A percentile compares a stretch with the other conserved stretches of the same genome.
These are phyloP conservation scores for Saxidomus purpurata DNA, from an alignment of 1,140 invertebrate genomes.

Conservation along the genomic window DNA sequence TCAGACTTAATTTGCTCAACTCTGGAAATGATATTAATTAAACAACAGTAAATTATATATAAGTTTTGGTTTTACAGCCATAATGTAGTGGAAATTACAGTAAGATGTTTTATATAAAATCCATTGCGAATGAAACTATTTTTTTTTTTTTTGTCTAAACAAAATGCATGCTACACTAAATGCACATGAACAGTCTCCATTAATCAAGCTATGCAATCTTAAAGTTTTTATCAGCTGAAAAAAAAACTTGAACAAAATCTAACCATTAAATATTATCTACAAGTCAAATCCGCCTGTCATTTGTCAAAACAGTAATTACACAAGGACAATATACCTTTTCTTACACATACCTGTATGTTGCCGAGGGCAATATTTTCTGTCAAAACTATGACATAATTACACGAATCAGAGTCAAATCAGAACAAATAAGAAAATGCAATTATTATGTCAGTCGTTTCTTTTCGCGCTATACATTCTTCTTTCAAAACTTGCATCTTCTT, in stretches of 20 bases:
- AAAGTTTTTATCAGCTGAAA: background rate
- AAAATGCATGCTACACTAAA: background rate
- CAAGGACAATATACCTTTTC: slow-evolving; percentile 43
- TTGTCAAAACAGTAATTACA: slow-evolving; percentile 42
- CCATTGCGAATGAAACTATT: too few species aligned
- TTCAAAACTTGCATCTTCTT: too few species aligned
- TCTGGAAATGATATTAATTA: too few species aligned
- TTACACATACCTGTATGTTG: slow-evolving; percentile 17
- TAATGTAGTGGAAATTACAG: too few species aligned
- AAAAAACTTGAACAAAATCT: slow-evolving; percentile 4
- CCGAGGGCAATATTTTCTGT: slow-evolving; percentile 28
- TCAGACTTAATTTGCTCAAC: too few species aligned
- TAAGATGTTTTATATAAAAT: too few species aligned
- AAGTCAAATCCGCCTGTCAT: slow-evolving; percentile 29
- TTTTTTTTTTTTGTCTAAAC: too few species aligned
- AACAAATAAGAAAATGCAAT: background rate
- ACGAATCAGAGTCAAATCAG: background rate
- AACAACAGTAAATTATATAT: too few species aligned
- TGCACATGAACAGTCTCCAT: background rate
- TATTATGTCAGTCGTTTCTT: slow-evolving; percentile 1
- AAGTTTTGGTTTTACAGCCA: too few species aligned
- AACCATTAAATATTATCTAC: slow-evolving; percentile 26
- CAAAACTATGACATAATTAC: slow-evolving; percentile 43
- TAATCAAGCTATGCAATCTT: slow-evolving; percentile 8
- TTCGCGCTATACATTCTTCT: too few species aligned